Evolutionary conservation across 35 echinoderm and acorn worm genomes (phyloP).

Genomic region (Diadema setosum): DNA sequence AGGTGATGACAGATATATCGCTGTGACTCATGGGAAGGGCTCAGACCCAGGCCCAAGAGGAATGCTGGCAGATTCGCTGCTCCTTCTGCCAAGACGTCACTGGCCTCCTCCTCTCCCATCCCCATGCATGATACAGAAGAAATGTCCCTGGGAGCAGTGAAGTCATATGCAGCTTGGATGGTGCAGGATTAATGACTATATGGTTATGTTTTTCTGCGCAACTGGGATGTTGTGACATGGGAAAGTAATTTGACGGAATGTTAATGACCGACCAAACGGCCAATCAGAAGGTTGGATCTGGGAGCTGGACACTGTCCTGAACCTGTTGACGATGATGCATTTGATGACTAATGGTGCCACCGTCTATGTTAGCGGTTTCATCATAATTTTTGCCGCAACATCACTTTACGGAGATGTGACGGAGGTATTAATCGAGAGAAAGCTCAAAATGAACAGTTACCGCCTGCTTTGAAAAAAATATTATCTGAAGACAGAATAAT

Average conservation of each 20-base stretch:
- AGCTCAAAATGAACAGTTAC: too few relatives aligned
- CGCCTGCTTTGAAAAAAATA: too few relatives aligned
- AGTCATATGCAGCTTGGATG: background rate
- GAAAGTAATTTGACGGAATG: slow-evolving; percentile 2
- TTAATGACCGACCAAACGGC: background rate
- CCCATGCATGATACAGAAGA: background rate
- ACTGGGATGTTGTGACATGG: background rate
- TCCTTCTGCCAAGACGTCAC: too few relatives aligned
- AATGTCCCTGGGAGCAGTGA: background rate
- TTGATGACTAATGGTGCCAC: background rate
- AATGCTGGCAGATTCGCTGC: slow-evolving; percentile 17
- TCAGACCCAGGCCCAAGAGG: background rate
- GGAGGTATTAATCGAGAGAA: too few relatives aligned
- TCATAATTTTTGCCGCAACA: too few relatives aligned
- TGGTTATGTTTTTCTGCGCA: background rate
- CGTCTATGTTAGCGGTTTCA: too few relatives aligned
- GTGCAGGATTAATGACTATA: background rate
- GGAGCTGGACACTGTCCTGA: background rate
- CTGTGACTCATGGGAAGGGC: slow-evolving; percentile 27
- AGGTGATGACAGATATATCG: slow-evolving; percentile 29
- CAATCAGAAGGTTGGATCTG: background rate
- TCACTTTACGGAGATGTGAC: too few relatives aligned
- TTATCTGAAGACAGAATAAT: too few relatives aligned
- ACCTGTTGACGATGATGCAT: background rate
- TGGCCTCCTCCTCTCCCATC: background rate